Conservation (phyloP, 1,140 invertebrate genomes). For the Pygmarrhopalites habei region DNA sequence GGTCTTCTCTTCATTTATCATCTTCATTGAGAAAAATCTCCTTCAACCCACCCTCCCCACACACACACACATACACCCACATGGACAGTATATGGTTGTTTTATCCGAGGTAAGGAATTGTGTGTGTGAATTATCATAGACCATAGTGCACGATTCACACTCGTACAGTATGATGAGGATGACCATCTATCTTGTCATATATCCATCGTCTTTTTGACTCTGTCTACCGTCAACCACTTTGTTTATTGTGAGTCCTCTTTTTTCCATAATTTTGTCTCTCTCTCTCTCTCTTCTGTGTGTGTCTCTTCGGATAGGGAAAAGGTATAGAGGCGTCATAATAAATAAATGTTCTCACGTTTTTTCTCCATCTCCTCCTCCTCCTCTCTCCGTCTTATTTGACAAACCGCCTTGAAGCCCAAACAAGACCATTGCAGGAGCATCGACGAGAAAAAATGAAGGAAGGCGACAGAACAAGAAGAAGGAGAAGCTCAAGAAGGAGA, state of each 20-base stretch:
- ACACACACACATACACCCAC: slow-evolving; percentile 4
- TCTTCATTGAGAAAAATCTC: slow-evolving; percentile 38
- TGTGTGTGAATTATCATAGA: too few relatives aligned
- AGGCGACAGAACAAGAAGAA: too few relatives aligned
- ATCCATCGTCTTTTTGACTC: too few relatives aligned
- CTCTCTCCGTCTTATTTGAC: slow-evolving; percentile 1
- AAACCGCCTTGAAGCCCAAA: slow-evolving; percentile 4
- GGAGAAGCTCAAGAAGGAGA: too few relatives aligned
- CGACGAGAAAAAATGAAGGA: too few relatives aligned
- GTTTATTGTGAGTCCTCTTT: background rate
- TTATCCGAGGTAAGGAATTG: too few relatives aligned
- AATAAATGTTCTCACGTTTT: slow-evolving; percentile 38
- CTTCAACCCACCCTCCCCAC: slow-evolving; percentile 16
- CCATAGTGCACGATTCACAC: too few relatives aligned
- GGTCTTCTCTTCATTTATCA: slow-evolving; percentile 40
- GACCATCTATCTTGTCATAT: too few relatives aligned
- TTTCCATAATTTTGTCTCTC: background rate
- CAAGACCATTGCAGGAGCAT: background rate
- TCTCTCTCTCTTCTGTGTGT: background rate
- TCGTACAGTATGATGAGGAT: too few relatives aligned
- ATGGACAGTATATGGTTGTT: background rate
- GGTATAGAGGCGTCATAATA: slow-evolving; percentile 6
- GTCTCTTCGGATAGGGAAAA: too few relatives aligned
- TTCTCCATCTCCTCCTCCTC: slow-evolving; percentile 14
- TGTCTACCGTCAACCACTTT: too few relatives aligned